phyloP scores from a whole-genome alignment of 2,797 vertebrate species.

The Glossophaga mutica region DNA sequence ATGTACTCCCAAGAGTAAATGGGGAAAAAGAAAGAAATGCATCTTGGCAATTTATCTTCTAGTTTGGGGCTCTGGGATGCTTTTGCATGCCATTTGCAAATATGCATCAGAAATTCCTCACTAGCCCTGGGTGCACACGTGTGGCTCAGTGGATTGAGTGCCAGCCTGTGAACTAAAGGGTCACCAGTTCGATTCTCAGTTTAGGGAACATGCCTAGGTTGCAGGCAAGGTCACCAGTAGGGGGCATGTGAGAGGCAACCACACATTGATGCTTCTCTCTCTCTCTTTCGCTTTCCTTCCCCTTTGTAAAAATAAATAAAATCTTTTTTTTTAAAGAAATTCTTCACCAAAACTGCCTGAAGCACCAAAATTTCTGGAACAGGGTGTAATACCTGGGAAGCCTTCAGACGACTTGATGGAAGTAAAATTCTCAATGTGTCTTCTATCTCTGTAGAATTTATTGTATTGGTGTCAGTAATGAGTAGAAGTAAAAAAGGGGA shows the following conservation, averaged over 20 bases:
- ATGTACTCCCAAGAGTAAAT: slow-evolving; percentile 24
- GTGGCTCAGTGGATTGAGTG: no score
- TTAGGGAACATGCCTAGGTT: no score
- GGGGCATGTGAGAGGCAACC: no score
- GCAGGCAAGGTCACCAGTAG: no score
- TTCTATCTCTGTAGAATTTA: background rate
- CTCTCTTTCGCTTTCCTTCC: no score
- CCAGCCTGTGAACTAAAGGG: no score
- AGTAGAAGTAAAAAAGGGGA: background rate
- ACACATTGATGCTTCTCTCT: no score
- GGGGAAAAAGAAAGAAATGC: background rate
- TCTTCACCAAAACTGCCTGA: slow-evolving; percentile 44
- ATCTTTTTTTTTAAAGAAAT: background rate
- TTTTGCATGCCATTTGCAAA: slow-evolving; percentile 52
- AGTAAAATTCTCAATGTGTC: slow-evolving; percentile 6
- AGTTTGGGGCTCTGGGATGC: slow-evolving; percentile 32
- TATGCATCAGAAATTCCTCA: slow-evolving; percentile 51
- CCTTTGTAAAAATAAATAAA: no score
- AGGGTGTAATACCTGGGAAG: background rate
- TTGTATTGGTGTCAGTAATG: background rate
- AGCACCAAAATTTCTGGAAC: slow-evolving; percentile 38
- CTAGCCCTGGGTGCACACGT: background rate
- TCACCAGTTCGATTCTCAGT: no score
- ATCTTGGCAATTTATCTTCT: background rate
- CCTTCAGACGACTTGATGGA: slow-evolving; percentile 1